A percentile compares a stretch with the other conserved stretches of the same genome.
Evolutionary conservation across 2,113 vertebrate genomes (phyloP).

Genomic region (Ophthalmolycus amberensis): DNA sequence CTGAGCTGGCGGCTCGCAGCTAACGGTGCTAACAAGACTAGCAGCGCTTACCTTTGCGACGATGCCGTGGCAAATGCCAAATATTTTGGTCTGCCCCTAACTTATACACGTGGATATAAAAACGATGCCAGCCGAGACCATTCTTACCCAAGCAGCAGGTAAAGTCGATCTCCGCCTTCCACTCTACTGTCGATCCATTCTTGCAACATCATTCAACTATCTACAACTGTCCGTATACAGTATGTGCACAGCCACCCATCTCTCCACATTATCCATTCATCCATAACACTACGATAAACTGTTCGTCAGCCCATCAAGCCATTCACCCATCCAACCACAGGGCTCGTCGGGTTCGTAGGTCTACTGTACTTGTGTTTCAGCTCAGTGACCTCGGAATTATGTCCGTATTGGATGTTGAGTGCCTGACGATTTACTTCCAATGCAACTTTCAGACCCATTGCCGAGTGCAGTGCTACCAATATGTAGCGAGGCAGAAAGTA

Average conservation of each 20-base stretch:
- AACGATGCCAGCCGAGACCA: not conserved
- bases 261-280: not conserved
- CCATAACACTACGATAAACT: not conserved
- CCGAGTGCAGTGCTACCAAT: not conserved
- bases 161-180: not conserved
- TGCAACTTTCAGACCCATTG: not conserved
- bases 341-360: not conserved
- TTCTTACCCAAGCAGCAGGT: not conserved
- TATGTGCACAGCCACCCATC: not conserved
- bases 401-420: not conserved
- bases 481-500: not conserved
- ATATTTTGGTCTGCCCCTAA: not conserved
- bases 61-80: too few relatives aligned
- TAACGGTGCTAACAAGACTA: not conserved
- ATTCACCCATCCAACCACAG: not conserved
- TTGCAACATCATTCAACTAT: not conserved
- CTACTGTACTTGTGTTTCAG: not conserved
- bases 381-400: too few relatives aligned
- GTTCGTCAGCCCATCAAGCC: not conserved
- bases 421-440: not conserved
- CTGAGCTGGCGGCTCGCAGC: too few relatives aligned
- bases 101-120: conserved; percentile 11
- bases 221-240: not conserved
- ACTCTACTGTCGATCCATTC: not conserved
- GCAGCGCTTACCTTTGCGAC: too few relatives aligned